phyloP scores from a whole-genome alignment of 1,140 invertebrate genomes.

The Plectrocnemia conspersa region DNA sequence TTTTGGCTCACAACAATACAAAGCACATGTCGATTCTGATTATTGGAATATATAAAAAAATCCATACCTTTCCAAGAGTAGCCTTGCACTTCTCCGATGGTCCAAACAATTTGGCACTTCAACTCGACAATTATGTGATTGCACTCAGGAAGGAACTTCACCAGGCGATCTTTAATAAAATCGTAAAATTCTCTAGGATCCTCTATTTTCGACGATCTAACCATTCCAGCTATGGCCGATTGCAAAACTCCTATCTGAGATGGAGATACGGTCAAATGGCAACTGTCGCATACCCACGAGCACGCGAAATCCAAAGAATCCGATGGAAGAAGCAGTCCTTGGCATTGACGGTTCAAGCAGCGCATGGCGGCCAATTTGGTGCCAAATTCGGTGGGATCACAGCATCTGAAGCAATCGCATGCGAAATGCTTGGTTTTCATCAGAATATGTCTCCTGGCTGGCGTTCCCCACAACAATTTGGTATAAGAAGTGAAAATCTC shows the following conservation, averaged over 20 bases:
- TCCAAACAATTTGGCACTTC: constrained; percentile 47
- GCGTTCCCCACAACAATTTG: constrained; percentile 67
- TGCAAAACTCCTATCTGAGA: constrained; percentile 46
- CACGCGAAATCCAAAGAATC: constrained; percentile 43
- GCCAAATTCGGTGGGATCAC: constrained; percentile 60
- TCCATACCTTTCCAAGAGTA: constrained; percentile 45
- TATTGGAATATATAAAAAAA: background rate
- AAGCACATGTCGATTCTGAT: too few species aligned
- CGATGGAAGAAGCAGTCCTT: constrained; percentile 45
- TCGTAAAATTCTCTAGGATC: constrained; percentile 46
- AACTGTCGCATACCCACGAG: constrained; percentile 51
- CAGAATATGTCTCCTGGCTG: constrained; percentile 60
- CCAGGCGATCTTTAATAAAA: constrained; percentile 46
- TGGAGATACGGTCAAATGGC: constrained; percentile 42
- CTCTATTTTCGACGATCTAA: constrained; percentile 44
- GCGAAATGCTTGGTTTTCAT: constrained; percentile 68
- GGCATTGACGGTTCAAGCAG: constrained; percentile 48
- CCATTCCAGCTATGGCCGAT: constrained; percentile 45
- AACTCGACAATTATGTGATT: constrained; percentile 53
- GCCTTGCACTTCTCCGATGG: constrained; percentile 42
- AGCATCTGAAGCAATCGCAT: constrained; percentile 66
- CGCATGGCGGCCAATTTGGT: constrained; percentile 50
- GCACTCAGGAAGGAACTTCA: constrained; percentile 46
- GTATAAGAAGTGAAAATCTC: constrained; percentile 72
- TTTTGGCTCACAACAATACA: too few species aligned